A percentile compares a stretch with the other conserved stretches of the same genome.
Evolutionary conservation across 1,140 invertebrate species (phyloP).

Genomic region (Paracyclopina nana): DNA sequence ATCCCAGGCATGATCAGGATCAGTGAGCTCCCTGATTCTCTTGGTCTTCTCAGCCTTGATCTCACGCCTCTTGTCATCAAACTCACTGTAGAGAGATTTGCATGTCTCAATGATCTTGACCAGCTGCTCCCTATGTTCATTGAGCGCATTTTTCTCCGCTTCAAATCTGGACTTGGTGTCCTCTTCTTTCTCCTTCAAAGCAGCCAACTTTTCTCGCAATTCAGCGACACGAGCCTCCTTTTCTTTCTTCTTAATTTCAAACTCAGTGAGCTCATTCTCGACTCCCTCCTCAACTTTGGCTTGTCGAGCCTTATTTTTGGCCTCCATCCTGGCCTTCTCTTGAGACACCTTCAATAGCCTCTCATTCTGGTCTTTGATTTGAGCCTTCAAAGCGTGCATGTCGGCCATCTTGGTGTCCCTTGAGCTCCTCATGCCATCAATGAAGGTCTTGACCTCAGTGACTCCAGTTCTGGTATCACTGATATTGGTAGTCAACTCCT

Average conservation of each 20-base stretch:
- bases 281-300: background rate
- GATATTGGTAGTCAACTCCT: conserved; percentile 66
- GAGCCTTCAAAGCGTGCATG: conserved; percentile 64
- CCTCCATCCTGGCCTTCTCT: conserved; percentile 14
- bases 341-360: conserved; percentile 32
- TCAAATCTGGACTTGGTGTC: conserved; percentile 6
- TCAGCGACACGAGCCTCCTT: conserved; percentile 4
- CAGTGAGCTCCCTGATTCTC: conserved; percentile 16
- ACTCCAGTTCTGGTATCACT: conserved; percentile 69
- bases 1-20: conserved; percentile 17
- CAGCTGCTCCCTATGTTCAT: conserved; percentile 16
- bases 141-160: conserved; percentile 10
- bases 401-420: conserved; percentile 72
- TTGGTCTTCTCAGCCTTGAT: conserved; percentile 16
- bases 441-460: conserved; percentile 75
- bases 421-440: conserved; percentile 80
- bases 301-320: conserved; percentile 7
- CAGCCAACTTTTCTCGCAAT: background rate
- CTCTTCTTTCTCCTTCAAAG: conserved; percentile 4
- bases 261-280: background rate
- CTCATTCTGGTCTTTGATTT: conserved; percentile 55
- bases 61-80: conserved; percentile 12
- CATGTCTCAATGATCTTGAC: conserved; percentile 17
- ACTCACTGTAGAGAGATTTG: conserved; percentile 15
- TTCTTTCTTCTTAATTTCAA: conserved; percentile 10